Evolutionary conservation across 64 coral and sea anemone genomes (phyloP), one percentile per base, ranked within the genome.

Genomic region (Trachythela sp.): DNA sequence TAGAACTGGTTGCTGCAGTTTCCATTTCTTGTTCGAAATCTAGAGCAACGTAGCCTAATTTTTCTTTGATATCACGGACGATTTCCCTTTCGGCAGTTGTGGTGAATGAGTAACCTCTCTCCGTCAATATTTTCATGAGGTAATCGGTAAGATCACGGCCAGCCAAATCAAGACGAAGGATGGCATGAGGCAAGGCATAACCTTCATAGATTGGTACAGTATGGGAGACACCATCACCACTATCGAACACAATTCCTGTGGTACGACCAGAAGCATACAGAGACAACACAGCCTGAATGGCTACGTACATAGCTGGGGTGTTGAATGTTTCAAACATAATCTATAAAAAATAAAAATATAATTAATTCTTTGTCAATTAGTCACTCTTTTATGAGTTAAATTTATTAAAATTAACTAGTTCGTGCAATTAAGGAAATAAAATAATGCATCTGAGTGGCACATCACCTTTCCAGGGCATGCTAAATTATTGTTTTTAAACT

Each of bases 241-340:
- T 80, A 29, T 80, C 75, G 75, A 80, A 80, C 8, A 80, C 75
- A 7, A 80, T 80, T 37, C 75, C 75, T 29, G 75, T 80, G 33
- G 75, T 80, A 80, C 75, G 75, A 80, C 75, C 75, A 80, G 75
- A 80, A 80, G 75, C 75, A 80, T 80, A 80, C 32, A 80, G 30
- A 22, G 75, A 80, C 34, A 80, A 36, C 32, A 80, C 75, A 80
- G 75, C 75, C 33, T 80, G 75, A 22, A 80, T 80, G 20, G 75
- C 75, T 13, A 80, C 75, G 34, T 80, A 80, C 75, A 80, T 80
- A 36, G 75, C 75, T 38, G 75, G 75, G 37, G 75, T 37, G 75
- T 80, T 80, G 75, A 80, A 80, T 35, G 75, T 80, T 18, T 80
- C 75, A 39, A 80, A 80, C 75, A 80, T 80, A 18, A 80, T 80